phyloP scores from a whole-genome alignment of 2,888 invertebrate genomes.

The Pyrochroa serraticornis region DNA sequence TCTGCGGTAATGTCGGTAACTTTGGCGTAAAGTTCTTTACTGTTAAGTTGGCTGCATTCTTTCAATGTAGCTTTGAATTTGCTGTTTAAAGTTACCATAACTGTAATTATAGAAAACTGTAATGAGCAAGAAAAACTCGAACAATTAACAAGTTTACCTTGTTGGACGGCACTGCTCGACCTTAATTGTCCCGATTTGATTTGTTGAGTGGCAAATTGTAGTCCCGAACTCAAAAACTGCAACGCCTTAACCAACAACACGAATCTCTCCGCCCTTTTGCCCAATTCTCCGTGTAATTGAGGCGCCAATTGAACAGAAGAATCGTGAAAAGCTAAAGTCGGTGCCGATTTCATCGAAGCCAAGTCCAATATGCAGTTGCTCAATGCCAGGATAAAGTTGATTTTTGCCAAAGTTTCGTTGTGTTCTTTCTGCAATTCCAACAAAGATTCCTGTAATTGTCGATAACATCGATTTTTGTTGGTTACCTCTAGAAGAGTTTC shows the following conservation, averaged over 20 bases:
- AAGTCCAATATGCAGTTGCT: slow-evolving; percentile 94
- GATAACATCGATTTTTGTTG: slow-evolving; percentile 12
- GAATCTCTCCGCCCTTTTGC: slow-evolving; percentile 75
- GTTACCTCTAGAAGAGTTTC: slow-evolving; percentile 89
- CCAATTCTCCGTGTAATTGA: slow-evolving; percentile 52
- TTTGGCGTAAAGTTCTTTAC: slow-evolving; percentile 71
- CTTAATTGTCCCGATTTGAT: slow-evolving; percentile 83
- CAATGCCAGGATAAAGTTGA: slow-evolving; percentile 94
- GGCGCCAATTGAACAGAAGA: slow-evolving; percentile 36
- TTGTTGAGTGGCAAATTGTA: slow-evolving; percentile 87
- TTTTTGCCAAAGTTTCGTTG: slow-evolving; percentile 94
- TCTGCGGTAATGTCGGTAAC: slow-evolving; percentile 85
- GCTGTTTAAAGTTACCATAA: slow-evolving; percentile 87
- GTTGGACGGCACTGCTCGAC: slow-evolving; percentile 89
- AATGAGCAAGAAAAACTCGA: background rate
- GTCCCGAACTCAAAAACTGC: slow-evolving; percentile 93
- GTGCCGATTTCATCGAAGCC: slow-evolving; percentile 80
- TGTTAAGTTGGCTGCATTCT: slow-evolving; percentile 88
- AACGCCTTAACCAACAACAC: slow-evolving; percentile 88
- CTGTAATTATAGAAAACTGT: slow-evolving; percentile 59
- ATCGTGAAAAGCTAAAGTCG: slow-evolving; percentile 63
- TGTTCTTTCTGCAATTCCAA: slow-evolving; percentile 80
- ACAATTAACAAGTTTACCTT: slow-evolving; percentile 70
- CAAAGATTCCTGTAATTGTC: slow-evolving; percentile 5
- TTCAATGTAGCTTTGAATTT: slow-evolving; percentile 89